These are phyloP conservation scores for Gymnoscelis rufifasciata DNA, from an alignment of 2,888 invertebrate species.

Conservation along the genomic window DNA sequence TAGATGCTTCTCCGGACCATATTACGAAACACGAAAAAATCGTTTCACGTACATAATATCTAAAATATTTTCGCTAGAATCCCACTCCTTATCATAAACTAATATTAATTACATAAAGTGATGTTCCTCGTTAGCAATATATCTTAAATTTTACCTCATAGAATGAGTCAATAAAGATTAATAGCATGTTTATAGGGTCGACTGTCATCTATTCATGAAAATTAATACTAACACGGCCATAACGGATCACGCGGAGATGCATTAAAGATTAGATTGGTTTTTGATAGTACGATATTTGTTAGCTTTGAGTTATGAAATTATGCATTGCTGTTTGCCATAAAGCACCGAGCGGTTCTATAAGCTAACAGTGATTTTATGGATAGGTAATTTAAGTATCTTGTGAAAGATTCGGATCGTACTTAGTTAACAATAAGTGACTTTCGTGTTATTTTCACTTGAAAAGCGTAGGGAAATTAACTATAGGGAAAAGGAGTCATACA, in stretches of 20 bases:
- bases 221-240: neutral
- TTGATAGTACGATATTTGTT: neutral
- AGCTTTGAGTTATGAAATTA: neutral
- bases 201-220: neutral
- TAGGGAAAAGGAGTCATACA: too few relatives aligned
- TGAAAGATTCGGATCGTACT: neutral
- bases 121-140: neutral
- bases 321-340: neutral
- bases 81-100: too few relatives aligned
- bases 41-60: too few relatives aligned
- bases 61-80: too few relatives aligned
- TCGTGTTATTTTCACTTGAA: too few relatives aligned
- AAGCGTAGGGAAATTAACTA: too few relatives aligned
- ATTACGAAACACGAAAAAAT: too few relatives aligned
- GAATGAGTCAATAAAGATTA: neutral
- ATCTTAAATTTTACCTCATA: neutral
- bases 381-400: slow-evolving; percentile 1
- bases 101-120: too few relatives aligned
- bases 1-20: too few relatives aligned
- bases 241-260: neutral
- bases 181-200: neutral
- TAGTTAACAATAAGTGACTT: too few relatives aligned
- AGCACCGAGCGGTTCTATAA: neutral
- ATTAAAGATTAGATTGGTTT: neutral
- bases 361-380: slow-evolving; percentile 3